phyloP scores from a whole-genome alignment of 2,888 invertebrate genomes.

The Drosophila rellima region DNA sequence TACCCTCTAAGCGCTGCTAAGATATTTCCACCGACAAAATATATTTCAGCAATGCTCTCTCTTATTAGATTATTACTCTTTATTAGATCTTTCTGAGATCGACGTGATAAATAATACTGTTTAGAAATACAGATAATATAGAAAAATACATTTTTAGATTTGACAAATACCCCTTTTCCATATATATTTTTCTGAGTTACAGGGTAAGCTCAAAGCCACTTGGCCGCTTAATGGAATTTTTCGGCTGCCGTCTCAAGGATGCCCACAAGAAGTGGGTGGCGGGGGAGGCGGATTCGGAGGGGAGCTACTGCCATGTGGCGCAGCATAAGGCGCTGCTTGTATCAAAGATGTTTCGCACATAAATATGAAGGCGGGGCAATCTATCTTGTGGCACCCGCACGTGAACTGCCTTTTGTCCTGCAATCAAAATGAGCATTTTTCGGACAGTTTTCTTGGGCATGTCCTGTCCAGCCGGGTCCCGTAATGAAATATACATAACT shows the following conservation, averaged over 20 bases:
- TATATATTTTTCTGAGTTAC: neutral
- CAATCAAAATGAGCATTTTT: constrained; percentile 66
- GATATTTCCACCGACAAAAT: neutral
- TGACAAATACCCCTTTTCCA: neutral
- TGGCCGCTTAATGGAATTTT: constrained; percentile 51
- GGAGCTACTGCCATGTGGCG: constrained; percentile 55
- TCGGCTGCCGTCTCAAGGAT: constrained; percentile 35
- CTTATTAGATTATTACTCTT: no score
- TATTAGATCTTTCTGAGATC: neutral
- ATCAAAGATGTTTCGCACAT: constrained; percentile 81
- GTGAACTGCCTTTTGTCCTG: constrained; percentile 71
- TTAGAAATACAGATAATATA: neutral
- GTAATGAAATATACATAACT: constrained; percentile 79
- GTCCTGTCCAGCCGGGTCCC: constrained; percentile 45
- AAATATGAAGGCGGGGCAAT: constrained; percentile 77
- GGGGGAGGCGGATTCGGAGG: neutral
- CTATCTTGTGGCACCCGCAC: constrained; percentile 79
- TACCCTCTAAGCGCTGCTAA: neutral
- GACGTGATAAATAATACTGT: neutral
- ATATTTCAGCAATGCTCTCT: no score
- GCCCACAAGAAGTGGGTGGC: neutral
- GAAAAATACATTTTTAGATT: neutral
- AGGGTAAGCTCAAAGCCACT: constrained; percentile 34
- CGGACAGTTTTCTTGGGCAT: constrained; percentile 28
- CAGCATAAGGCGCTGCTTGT: constrained; percentile 54